phyloP scores from a whole-genome alignment of 2,797 vertebrate genomes.

The Arnoldichthys spilopterus region DNA sequence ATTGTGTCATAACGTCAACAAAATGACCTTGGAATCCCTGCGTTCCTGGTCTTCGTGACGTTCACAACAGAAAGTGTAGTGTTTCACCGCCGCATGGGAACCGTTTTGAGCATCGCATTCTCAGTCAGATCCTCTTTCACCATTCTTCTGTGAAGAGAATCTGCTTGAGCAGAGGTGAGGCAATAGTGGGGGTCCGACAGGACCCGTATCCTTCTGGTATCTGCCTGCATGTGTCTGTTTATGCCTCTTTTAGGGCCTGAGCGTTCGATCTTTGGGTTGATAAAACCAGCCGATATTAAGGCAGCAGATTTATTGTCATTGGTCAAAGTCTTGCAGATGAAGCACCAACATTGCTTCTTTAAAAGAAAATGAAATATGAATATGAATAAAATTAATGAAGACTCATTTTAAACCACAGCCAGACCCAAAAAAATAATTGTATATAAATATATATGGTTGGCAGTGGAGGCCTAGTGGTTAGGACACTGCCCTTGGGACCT shows the following conservation, averaged over 20 bases:
- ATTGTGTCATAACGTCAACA: not conserved
- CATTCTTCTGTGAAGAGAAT: not conserved
- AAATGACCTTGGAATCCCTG: constrained; percentile 2
- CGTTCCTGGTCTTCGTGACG: not conserved
- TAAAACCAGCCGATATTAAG: too few relatives aligned
- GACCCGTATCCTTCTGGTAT: not conserved
- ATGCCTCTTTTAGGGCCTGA: not conserved
- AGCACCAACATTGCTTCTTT: too few relatives aligned
- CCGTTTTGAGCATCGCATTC: not conserved
- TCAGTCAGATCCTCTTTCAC: constrained; percentile 16
- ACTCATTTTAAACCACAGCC: too few relatives aligned
- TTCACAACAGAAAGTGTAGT: constrained; percentile 7
- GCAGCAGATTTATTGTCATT: too few relatives aligned
- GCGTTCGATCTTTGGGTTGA: not conserved
- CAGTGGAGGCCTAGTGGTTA: too few relatives aligned
- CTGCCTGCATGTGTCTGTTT: too few relatives aligned
- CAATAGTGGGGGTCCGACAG: not conserved
- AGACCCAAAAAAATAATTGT: too few relatives aligned
- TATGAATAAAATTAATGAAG: too few relatives aligned
- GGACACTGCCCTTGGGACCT: too few relatives aligned
- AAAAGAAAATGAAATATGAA: too few relatives aligned
- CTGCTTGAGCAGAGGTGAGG: not conserved
- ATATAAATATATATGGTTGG: too few relatives aligned
- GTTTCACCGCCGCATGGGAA: not conserved
- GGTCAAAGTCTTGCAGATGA: too few relatives aligned